These are phyloP conservation scores for Synergus japonicus DNA, from an alignment of 2,888 invertebrate species.

Conservation along the genomic window DNA sequence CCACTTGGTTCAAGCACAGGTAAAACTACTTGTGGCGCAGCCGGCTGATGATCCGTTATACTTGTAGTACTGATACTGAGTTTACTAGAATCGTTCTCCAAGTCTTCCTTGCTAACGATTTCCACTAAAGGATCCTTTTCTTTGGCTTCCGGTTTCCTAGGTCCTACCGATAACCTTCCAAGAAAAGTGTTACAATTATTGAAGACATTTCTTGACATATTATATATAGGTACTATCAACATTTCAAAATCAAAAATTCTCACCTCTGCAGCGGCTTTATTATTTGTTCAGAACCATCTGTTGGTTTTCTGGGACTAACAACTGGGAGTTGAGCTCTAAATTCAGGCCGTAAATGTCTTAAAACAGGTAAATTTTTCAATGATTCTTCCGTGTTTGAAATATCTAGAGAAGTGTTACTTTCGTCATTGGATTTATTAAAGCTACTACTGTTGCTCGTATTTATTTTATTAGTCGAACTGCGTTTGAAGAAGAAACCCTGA, in stretches of 20 bases:
- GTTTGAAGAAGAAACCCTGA: constrained; percentile 86
- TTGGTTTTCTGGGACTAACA: constrained; percentile 74
- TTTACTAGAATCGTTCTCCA: constrained; percentile 58
- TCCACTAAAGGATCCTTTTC: constrained; percentile 51
- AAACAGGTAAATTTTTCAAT: constrained; percentile 83
- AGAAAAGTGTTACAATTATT: constrained; percentile 40
- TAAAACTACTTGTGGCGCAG: constrained; percentile 77
- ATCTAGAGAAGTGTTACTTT: constrained; percentile 68
- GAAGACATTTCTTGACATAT: constrained; percentile 36
- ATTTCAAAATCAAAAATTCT: neutral
- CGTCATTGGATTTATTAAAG: constrained; percentile 71
- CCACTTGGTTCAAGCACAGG: constrained; percentile 72
- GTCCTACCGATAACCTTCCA: constrained; percentile 60
- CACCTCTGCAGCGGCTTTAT: constrained; percentile 73
- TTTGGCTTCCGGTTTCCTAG: constrained; percentile 62
- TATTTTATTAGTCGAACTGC: constrained; percentile 74
- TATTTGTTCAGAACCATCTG: constrained; percentile 74
- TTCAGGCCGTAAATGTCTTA: constrained; percentile 90
- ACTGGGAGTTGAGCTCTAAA: constrained; percentile 91
- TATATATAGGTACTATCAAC: neutral
- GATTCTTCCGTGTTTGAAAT: constrained; percentile 71
- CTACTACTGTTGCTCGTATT: constrained; percentile 64
- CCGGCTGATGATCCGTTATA: constrained; percentile 76
- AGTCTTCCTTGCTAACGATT: constrained; percentile 44
- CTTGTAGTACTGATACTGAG: constrained; percentile 68